These are phyloP conservation scores for Temnothorax longispinosus DNA, from an alignment of 1,140 invertebrate genomes.

Conservation along the genomic window DNA sequence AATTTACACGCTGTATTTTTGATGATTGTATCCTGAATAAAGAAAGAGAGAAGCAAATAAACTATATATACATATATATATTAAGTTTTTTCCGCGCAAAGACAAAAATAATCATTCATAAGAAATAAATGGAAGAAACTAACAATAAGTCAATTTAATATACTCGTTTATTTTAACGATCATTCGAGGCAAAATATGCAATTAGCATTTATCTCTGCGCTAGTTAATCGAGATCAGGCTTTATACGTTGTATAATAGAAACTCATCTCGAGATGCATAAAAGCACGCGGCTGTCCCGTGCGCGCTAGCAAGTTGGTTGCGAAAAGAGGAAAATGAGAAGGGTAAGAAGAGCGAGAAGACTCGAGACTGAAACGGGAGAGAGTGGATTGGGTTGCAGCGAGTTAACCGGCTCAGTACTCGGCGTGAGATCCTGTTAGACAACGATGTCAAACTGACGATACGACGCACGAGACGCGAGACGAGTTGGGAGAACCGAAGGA, in stretches of 20 bases:
- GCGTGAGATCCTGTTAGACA: constrained; percentile 83
- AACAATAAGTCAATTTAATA: neutral
- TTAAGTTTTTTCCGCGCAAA: neutral
- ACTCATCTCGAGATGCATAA: constrained; percentile 8
- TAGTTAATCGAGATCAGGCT: neutral
- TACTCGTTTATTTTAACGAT: neutral
- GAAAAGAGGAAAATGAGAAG: constrained; percentile 64
- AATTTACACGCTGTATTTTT: constrained; percentile 22
- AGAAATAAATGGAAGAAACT: neutral
- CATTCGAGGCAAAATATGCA: neutral
- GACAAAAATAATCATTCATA: neutral
- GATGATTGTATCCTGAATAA: neutral
- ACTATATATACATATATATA: too few species aligned
- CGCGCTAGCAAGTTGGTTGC: constrained; percentile 36
- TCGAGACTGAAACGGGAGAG: constrained; percentile 70
- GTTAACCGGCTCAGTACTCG: constrained; percentile 81
- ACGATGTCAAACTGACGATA: constrained; percentile 67
- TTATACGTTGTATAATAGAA: neutral
- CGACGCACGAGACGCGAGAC: neutral
- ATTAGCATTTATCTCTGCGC: neutral
- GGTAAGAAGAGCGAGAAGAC: constrained; percentile 65
- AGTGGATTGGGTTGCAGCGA: constrained; percentile 83
- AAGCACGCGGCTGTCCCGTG: neutral
- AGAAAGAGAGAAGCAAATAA: neutral
- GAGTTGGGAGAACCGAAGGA: constrained; percentile 11